Evolutionary conservation across 2,113 vertebrate genomes (phyloP).

Genomic region (Xenopus borealis): DNA sequence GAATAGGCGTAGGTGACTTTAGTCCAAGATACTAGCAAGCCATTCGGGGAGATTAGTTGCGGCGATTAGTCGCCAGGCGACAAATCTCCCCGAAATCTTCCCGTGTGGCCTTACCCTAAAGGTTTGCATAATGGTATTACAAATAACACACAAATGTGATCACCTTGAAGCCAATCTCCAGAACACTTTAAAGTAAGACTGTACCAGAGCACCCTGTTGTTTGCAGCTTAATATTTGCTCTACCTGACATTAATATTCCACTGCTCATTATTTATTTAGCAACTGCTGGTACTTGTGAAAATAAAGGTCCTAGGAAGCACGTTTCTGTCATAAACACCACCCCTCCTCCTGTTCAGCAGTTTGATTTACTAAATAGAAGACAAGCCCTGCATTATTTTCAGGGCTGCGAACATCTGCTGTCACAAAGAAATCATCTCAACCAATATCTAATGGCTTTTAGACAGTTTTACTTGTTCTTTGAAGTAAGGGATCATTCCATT

Average conservation of each 20-base stretch:
- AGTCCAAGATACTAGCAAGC: no score
- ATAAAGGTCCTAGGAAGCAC: not conserved
- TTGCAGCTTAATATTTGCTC: not conserved
- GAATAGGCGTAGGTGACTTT: no score
- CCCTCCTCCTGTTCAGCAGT: conserved; percentile 1
- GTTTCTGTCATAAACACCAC: not conserved
- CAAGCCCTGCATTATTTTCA: conserved; percentile 16
- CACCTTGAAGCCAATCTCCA: no score
- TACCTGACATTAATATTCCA: not conserved
- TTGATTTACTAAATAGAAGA: conserved; percentile 1
- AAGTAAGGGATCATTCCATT: not conserved
- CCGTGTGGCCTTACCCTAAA: no score
- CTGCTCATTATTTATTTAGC: not conserved
- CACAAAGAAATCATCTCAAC: conserved; percentile 18
- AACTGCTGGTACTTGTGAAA: not conserved
- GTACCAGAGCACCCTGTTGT: no score
- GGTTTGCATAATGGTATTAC: no score
- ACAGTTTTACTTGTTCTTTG: conserved; percentile 22
- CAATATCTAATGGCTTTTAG: conserved; percentile 38
- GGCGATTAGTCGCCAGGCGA: no score
- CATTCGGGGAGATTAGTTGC: no score
- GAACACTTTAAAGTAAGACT: no score
- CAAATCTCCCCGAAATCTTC: no score
- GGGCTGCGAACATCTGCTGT: conserved; percentile 27
- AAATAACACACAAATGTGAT: no score